These are phyloP conservation scores for Syrmaticus mikado DNA, from an alignment of 2,113 vertebrate species.

Conservation along the genomic window DNA sequence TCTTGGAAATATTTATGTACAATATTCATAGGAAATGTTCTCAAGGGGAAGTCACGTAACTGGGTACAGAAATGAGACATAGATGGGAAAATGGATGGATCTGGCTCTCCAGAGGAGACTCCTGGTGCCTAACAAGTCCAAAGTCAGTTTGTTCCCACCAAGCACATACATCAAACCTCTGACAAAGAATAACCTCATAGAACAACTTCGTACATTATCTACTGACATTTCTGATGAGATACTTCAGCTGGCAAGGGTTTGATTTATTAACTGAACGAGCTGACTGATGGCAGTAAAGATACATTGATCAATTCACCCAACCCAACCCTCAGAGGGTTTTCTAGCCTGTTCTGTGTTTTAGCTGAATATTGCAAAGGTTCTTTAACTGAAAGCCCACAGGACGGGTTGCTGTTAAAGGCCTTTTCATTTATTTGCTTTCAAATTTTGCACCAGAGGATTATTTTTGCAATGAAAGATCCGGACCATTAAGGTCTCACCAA, in stretches of 20 bases:
- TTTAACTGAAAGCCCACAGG: background rate
- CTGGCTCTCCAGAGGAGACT: background rate
- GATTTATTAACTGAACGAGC: slow-evolving; percentile 6
- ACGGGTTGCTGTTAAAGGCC: background rate
- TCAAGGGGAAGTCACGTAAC: background rate
- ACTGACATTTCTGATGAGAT: slow-evolving; percentile 19
- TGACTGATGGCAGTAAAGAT: background rate
- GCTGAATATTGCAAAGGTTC: background rate
- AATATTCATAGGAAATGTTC: slow-evolving; percentile 31
- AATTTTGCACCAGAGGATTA: background rate
- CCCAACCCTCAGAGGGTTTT: background rate
- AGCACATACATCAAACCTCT: slow-evolving; percentile 13
- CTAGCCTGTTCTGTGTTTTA: background rate
- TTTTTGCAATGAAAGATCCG: background rate
- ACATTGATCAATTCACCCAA: background rate
- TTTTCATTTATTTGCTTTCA: background rate
- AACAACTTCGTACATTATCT: background rate
- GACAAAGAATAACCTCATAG: background rate
- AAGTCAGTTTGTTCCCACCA: slow-evolving; percentile 28
- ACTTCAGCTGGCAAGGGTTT: slow-evolving; percentile 44
- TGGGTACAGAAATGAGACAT: background rate
- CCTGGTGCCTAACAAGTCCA: background rate
- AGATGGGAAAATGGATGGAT: background rate
- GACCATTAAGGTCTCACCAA: background rate
- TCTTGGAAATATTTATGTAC: slow-evolving; percentile 52